Base-by-base conservation (phyloP, 2,113 vertebrate genomes). In the Nothobranchius furzeri region DNA sequence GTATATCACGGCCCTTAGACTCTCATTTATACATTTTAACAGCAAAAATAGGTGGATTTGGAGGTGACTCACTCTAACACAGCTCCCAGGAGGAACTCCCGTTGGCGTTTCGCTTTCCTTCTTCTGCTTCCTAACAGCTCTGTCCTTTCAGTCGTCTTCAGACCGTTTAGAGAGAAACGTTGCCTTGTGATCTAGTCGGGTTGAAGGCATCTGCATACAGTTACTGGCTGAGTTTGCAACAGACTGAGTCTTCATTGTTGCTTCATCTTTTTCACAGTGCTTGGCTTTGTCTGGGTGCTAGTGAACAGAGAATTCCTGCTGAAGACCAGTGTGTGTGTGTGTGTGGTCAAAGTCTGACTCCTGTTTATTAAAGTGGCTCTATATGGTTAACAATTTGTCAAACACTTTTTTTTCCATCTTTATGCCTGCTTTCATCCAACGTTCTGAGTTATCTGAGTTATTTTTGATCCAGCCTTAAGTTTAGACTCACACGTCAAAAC, bases 131-230 rank as follows among this genome's bases (percentile, higher is more conserved):
- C 40, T 60, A 46, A 62, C 11, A 53, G 43, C 49, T 15, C 4
- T 52, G 35, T 12, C 14, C 17, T 17, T 61, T 42, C 60, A 60
- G 37, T 62, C 45, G 55, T 72, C 59, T 37, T 65, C 49, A 51
- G 61, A 58, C 30, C 69, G 54, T 82, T 83, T 58, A 81, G 48
- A 77, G 55, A 42, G 46, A 75, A 75, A 43, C 40, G 8, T 15
- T 45, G 56, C 73, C 49, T 67, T 64, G 51, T 76, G 62, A 46
- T 52, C 40, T 1, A 11, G 35, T 73, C 62, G 70, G 70, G 70
- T 82, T 80, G 82, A 86, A 84, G 79, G 69, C 72, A 45, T 85
- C 67, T 17, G 17, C 36, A 60, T 64, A 15, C 67, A 14, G 62
- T 75, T 72, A 82, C 80, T 82, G 76, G 68, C 59, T 57, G 14